Base-by-base conservation (phyloP, 1,140 invertebrate species). In the Drosophila pectinifera region DNA sequence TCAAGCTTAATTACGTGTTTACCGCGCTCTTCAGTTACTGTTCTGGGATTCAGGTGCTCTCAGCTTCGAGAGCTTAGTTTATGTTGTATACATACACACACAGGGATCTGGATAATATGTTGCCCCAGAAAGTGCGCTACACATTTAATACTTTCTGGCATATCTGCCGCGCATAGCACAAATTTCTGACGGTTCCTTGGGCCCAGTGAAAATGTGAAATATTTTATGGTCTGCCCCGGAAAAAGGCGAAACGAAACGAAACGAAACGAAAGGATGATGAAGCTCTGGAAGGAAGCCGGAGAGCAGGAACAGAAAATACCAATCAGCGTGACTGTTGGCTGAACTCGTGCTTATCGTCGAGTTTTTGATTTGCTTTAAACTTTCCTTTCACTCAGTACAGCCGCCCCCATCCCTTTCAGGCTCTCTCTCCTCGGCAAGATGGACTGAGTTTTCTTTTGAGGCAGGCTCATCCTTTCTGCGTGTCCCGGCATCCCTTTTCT, bases 301-400 rank as follows among this genome's bases (percentile, higher is more conserved):
- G 43, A 45, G 51, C 22, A 34, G 42, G 20, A 67, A 46, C 41
- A 46, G 72, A 84, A 86, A 88, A 88, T 88, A 89, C 84, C 84
- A 88, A 88, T 88, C 84, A 88, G 84, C 80, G 73, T 65, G 76
- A 74, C 77, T 88, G 84, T 89, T 82, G 79, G 85, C 72, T 78
- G 76, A 80, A 80, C 84, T 88, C 80, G 85, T 88, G 84, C 84
- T 88, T 88, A 88, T 88, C 84, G 77, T 62, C 80, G 76, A 84
- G 83, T 89, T 88, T 89, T 89, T 88, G 83, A 88, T 88, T 89
- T 88, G 72, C 83, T 83, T 89, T 89, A 89, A 88, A 83, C 84
- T 89, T 86, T 85, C 73, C 76, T 65, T 61, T 61, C 55, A 76
- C 22, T 59, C 26, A 38, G 39, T 39, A 16, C 24, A 42, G 22